Evolutionary conservation across 2,888 invertebrate species (phyloP).

Genomic region (Zeuzera pyrina): DNA sequence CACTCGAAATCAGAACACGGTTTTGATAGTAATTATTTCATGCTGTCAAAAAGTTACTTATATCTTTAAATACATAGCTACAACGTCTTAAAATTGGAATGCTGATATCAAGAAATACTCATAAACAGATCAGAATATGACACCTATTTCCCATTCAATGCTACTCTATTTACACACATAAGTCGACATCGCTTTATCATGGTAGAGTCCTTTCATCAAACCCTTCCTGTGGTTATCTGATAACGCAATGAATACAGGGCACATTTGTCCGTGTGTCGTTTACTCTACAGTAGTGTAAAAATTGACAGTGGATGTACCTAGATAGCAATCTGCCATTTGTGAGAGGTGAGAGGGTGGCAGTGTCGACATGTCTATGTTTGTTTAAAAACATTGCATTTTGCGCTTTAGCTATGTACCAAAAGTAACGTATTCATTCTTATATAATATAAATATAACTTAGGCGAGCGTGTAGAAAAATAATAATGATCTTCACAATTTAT

Average conservation of each 20-base stretch:
- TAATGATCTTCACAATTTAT: no score
- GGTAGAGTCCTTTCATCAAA: conserved; percentile 51
- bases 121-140: no score
- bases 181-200: conserved; percentile 63
- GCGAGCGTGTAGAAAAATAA: no score
- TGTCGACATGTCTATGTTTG: conserved; percentile 23
- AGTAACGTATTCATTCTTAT: no score
- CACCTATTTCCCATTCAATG: conserved; percentile 62
- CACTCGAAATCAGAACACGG: no score
- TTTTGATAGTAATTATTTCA: neutral
- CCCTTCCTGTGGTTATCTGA: conserved; percentile 64
- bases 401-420: no score
- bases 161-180: conserved; percentile 55
- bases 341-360: conserved; percentile 27
- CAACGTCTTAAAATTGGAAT: neutral
- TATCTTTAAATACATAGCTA: neutral
- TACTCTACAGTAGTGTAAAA: conserved; percentile 66
- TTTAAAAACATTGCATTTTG: no score
- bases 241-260: conserved; percentile 58
- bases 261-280: conserved; percentile 65
- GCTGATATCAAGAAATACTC: no score
- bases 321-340: conserved; percentile 66
- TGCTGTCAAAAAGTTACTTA: neutral
- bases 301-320: conserved; percentile 63
- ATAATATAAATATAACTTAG: no score